Base-by-base conservation (phyloP, 1,140 invertebrate genomes). In the Scaptomyza graminum region DNA sequence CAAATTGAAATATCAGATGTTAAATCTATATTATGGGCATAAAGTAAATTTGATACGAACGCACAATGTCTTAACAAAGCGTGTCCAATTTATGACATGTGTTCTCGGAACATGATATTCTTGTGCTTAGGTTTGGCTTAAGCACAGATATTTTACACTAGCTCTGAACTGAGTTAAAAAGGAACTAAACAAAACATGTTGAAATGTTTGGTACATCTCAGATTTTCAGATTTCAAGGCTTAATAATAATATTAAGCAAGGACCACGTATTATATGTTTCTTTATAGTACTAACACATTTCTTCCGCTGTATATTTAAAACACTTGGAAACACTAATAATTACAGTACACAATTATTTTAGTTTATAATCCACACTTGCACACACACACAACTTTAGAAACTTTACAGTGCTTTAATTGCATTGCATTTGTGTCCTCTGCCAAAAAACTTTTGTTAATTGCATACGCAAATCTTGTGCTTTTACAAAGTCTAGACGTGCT, bases 361-460 rank as follows among this genome's bases (percentile, higher is more conserved):
- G 49, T 50, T 50, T 50, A 31, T 3, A 15, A 22, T 22, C 18
- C 18, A 22, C 18, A 22, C 18, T 22, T 22, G 18, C 18, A 3
- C 18, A 22, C 18, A 22, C 18, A 22, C 18, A 22, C 18, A 12
- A n/a, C 12, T 6, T 44, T 11, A 46, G 25, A 34, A 34, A 16
- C 16, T 60, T 39, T 49, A 13, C n/a, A 25, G n/a, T n/a, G n/a
- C n/a, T n/a, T n/a, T n/a, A 25, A 25, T 25, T 25, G 25, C n/a
- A n/a, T n/a, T n/a, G n/a, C 18, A 18, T n/a, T 9, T 22, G 31
- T 9, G 50, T n/a, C n/a, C 50, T 41, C 7, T 63, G 60, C 47
- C 47, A 62, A 51, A 50, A 62, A 9, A 54, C 34, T 55, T 55
- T 15, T 13, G 9, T 49, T 57, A 65, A 65, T 65, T 65, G 43